Conservation (phyloP, 1,140 invertebrate genomes). For the Bacillus rossius region DNA sequence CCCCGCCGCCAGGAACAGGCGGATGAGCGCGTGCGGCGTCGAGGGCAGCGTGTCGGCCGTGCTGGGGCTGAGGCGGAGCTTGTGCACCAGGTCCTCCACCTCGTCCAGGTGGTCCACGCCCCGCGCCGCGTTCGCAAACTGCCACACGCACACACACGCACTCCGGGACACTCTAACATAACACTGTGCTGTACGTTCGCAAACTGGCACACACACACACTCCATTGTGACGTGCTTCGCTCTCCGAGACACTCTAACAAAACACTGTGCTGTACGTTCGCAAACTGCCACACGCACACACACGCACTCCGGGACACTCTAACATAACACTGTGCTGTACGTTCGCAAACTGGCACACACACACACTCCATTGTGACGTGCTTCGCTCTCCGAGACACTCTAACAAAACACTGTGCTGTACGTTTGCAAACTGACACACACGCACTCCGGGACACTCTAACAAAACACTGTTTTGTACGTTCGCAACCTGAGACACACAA, state of each 20-base stretch:
- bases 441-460: background rate
- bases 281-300: conserved; percentile 43
- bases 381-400: background rate
- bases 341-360: background rate
- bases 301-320: background rate
- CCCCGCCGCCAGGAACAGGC: conserved; percentile 55
- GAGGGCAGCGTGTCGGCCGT: conserved; percentile 65
- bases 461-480: background rate
- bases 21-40: conserved; percentile 72
- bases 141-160: background rate
- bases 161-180: background rate
- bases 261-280: conserved; percentile 49
- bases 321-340: background rate
- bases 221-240: background rate
- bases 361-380: background rate
- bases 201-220: background rate
- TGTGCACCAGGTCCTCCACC: conserved; percentile 59
- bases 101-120: conserved; percentile 52
- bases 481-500: background rate
- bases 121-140: conserved; percentile 55
- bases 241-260: background rate
- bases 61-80: conserved; percentile 61
- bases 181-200: background rate
- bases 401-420: conserved; percentile 38
- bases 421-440: conserved; percentile 55